Conservation (phyloP, 2,113 vertebrate genomes). For the Leptodactylus fuscus region DNA sequence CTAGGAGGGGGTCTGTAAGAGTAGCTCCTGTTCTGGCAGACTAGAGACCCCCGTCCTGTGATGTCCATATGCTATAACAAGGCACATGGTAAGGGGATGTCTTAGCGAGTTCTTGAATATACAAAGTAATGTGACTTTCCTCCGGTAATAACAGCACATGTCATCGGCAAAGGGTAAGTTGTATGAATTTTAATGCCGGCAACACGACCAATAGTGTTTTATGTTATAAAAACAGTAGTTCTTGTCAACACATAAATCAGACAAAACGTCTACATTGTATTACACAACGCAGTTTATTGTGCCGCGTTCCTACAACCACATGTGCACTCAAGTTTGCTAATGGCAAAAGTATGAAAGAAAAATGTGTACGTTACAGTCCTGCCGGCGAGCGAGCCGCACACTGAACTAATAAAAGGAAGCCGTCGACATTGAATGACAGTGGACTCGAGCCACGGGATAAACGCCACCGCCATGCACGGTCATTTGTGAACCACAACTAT, state of each 20-base stretch:
- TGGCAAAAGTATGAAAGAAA: constrained; percentile 48
- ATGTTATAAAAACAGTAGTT: constrained; percentile 47
- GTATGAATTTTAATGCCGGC: constrained; percentile 15
- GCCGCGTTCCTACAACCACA: constrained; percentile 32
- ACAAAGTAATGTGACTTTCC: too few species aligned
- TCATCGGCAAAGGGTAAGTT: constrained; percentile 9
- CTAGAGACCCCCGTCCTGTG: too few species aligned
- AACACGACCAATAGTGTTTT: constrained; percentile 39
- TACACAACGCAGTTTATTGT: constrained; percentile 34
- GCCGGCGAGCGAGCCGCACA: background rate
- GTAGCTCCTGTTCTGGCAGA: too few species aligned
- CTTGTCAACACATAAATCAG: constrained; percentile 54
- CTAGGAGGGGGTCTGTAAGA: too few species aligned
- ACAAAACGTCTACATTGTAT: constrained; percentile 28
- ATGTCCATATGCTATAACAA: too few species aligned
- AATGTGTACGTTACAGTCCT: constrained; percentile 2
- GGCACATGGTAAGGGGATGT: too few species aligned
- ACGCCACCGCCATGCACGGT: background rate
- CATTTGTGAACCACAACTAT: background rate
- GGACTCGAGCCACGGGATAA: background rate
- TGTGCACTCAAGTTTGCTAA: constrained; percentile 33
- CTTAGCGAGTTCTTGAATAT: background rate
- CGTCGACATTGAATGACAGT: constrained; percentile 15
- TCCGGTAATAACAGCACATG: background rate
- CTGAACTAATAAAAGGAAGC: constrained; percentile 34